Conservation (phyloP, 2,888 invertebrate species). For the Phortica okadai region DNA sequence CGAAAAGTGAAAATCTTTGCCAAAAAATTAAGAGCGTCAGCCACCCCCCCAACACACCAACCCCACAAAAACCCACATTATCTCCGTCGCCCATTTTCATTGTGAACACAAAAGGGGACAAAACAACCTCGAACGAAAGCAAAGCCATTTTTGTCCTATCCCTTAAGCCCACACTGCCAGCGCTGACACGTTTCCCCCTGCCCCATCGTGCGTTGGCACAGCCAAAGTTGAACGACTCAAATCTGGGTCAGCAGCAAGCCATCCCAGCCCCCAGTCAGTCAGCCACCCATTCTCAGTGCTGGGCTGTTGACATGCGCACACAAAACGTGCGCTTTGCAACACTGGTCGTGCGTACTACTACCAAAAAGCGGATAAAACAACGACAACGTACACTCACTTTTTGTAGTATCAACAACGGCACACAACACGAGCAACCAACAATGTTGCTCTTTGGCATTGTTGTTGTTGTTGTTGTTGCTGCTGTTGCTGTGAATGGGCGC, state of each 20-base stretch:
- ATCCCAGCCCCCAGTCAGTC: conserved; percentile 33
- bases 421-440: background rate
- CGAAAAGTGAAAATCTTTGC: conserved; percentile 36
- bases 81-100: background rate
- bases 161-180: background rate
- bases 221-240: conserved; percentile 63
- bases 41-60: conserved; percentile 3
- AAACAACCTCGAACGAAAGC: conserved; percentile 72
- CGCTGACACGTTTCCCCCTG: background rate
- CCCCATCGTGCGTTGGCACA: background rate
- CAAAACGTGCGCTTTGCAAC: conserved; percentile 3
- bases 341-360: conserved; percentile 24
- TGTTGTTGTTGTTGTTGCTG: conserved; percentile 27
- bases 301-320: conserved; percentile 40
- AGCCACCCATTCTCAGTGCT: background rate
- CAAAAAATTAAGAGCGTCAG: conserved; percentile 23
- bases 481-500: conserved; percentile 45
- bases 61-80: background rate
- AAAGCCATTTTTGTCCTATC: conserved; percentile 51
- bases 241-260: conserved; percentile 70
- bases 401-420: conserved; percentile 18
- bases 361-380: conserved; percentile 6
- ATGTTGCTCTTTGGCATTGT: background rate
- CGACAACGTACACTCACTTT: conserved; percentile 1
- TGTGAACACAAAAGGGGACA: background rate